Percentiles rank a stretch among this genome's conserved stretches.
Conservation (phyloP, 2,113 vertebrate species). For the Thalassoma bifasciatum region DNA sequence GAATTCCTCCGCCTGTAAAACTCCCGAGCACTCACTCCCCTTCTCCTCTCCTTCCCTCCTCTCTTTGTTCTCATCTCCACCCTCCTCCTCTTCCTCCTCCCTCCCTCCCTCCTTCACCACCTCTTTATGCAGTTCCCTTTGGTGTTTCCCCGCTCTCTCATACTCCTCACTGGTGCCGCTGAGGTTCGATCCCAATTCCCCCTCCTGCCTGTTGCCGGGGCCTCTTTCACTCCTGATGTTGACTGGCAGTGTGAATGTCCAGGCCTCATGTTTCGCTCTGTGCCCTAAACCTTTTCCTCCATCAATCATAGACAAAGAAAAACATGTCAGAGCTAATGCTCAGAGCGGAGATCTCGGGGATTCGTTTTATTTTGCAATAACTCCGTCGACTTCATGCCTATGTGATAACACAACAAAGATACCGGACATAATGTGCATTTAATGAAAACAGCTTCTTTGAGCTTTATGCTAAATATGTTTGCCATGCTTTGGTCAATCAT, state of each 20-base stretch:
- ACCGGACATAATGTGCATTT: neutral
- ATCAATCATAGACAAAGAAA: conserved; percentile 80
- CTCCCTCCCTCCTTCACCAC: conserved; percentile 29
- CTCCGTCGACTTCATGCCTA: conserved; percentile 18
- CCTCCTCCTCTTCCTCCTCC: conserved; percentile 24
- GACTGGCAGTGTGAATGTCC: conserved; percentile 72
- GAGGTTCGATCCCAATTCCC: conserved; percentile 63
- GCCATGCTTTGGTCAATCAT: neutral
- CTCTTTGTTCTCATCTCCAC: conserved; percentile 62
- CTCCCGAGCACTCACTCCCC: conserved; percentile 40
- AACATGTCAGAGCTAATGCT: conserved; percentile 79
- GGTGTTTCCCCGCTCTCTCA: conserved; percentile 57
- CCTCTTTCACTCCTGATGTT: conserved; percentile 66
- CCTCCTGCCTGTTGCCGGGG: conserved; percentile 66
- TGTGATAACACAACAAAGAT: conserved; percentile 21
- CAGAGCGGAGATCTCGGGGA: conserved; percentile 57
- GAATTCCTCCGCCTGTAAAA: conserved; percentile 41
- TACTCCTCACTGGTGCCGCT: conserved; percentile 44
- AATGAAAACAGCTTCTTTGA: conserved; percentile 2
- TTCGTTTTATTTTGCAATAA: conserved; percentile 40
- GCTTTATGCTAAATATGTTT: neutral
- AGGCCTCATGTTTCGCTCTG: conserved; percentile 74
- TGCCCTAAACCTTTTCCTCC: conserved; percentile 59
- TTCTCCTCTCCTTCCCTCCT: conserved; percentile 24
- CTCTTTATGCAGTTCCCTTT: conserved; percentile 66